These are phyloP conservation scores for Macropis europaea DNA, from an alignment of 2,888 invertebrate species.

Conservation along the genomic window DNA sequence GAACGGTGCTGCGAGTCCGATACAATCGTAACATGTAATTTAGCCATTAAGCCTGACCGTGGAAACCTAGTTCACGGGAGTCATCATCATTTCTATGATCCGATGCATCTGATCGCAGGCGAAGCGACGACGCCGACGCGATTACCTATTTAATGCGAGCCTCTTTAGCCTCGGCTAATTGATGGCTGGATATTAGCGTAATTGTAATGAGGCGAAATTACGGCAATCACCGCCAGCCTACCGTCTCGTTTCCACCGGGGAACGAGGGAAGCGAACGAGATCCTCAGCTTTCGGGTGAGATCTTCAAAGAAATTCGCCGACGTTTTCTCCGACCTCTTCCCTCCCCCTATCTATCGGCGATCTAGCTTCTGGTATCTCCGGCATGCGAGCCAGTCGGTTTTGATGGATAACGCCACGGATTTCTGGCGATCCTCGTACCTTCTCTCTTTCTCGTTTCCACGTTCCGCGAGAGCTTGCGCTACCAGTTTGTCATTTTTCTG, in stretches of 20 bases:
- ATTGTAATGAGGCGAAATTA: conserved; percentile 78
- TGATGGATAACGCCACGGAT: conserved; percentile 23
- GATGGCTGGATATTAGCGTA: conserved; percentile 77
- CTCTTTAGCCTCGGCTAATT: conserved; percentile 77
- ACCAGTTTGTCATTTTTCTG: conserved; percentile 2
- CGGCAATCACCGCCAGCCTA: conserved; percentile 74
- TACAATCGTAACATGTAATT: conserved; percentile 57
- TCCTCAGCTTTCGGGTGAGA: conserved; percentile 44
- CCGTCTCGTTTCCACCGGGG: conserved; percentile 58
- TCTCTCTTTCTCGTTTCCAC: too few species aligned
- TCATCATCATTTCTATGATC: conserved; percentile 59
- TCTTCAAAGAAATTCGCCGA: conserved; percentile 60
- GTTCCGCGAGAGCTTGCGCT: not conserved
- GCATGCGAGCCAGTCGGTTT: conserved; percentile 18
- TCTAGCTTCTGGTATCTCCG: conserved; percentile 17
- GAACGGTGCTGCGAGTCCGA: conserved; percentile 22
- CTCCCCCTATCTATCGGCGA: not conserved
- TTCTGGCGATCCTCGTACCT: not conserved
- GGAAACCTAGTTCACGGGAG: conserved; percentile 59
- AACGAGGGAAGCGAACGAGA: conserved; percentile 48
- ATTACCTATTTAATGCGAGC: conserved; percentile 77
- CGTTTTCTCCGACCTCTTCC: conserved; percentile 4
- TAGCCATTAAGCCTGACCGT: conserved; percentile 58
- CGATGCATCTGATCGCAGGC: conserved; percentile 45
- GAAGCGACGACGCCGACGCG: conserved; percentile 69